A percentile compares a stretch with the other conserved stretches of the same genome.
These are phyloP conservation scores for Cecropterus lyciades DNA, from an alignment of 1,140 invertebrate species.

Conservation along the genomic window DNA sequence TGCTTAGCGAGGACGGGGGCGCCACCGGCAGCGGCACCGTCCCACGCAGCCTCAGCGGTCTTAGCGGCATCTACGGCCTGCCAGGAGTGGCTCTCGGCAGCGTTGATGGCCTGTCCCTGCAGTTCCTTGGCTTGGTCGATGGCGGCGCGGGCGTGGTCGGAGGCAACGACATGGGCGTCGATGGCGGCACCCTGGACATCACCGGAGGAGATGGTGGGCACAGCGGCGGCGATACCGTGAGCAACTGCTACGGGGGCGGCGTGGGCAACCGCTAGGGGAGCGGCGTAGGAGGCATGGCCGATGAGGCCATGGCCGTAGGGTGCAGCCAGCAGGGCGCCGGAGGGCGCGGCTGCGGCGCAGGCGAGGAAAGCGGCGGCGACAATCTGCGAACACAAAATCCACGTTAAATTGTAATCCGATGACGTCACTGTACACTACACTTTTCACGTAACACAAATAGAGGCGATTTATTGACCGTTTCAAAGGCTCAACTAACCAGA, in stretches of 20 bases:
- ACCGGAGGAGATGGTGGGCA: conserved; percentile 73
- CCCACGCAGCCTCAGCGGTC: conserved; percentile 84
- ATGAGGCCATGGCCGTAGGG: conserved; percentile 59
- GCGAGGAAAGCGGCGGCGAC: conserved; percentile 76
- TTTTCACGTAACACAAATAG: conserved; percentile 48
- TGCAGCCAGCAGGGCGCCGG: conserved; percentile 66
- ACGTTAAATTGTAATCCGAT: conserved; percentile 50
- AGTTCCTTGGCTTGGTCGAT: conserved; percentile 85
- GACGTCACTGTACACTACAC: conserved; percentile 61
- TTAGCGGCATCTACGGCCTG: conserved; percentile 83
- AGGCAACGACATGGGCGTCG: conserved; percentile 75
- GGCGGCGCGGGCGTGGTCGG: conserved; percentile 73
- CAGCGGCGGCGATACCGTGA: conserved; percentile 56
- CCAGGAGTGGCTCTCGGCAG: conserved; percentile 83
- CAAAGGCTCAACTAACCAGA: conserved; percentile 68
- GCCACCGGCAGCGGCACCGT: conserved; percentile 85
- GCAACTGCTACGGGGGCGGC: conserved; percentile 65
- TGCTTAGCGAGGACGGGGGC: conserved; percentile 81
- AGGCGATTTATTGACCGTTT: conserved; percentile 23
- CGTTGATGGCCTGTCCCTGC: conserved; percentile 84
- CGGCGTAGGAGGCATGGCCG: conserved; percentile 52
- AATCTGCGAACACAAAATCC: conserved; percentile 67
- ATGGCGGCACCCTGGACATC: conserved; percentile 71
- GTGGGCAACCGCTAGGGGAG: conserved; percentile 60
- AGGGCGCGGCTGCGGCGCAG: conserved; percentile 74